These are phyloP conservation scores for Petrolisthes cinctipes DNA, from an alignment of 2,888 invertebrate genomes.

Conservation along the genomic window DNA sequence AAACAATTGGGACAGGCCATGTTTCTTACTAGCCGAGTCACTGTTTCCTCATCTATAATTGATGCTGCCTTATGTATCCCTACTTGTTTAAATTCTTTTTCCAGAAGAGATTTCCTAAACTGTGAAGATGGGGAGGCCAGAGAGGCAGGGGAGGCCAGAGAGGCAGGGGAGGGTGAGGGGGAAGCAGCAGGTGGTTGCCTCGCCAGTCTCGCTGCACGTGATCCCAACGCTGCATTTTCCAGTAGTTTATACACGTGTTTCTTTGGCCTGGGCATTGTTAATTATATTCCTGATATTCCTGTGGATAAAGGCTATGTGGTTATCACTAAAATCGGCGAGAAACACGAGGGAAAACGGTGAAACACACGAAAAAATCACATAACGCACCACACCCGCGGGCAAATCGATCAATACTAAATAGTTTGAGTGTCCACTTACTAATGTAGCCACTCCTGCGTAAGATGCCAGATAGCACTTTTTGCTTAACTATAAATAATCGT, in stretches of 20 bases:
- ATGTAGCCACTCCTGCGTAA: too few relatives aligned
- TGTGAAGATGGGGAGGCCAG: background rate
- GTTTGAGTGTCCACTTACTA: too few relatives aligned
- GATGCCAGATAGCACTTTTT: background rate
- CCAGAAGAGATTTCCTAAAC: background rate
- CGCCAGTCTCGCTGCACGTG: background rate
- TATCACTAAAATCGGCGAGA: too few relatives aligned
- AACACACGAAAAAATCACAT: background rate
- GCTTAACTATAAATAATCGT: too few relatives aligned
- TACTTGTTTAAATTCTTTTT: background rate
- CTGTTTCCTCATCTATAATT: background rate
- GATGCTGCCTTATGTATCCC: background rate
- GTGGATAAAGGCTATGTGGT: too few relatives aligned
- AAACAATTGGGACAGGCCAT: background rate
- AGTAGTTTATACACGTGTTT: background rate
- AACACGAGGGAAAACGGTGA: background rate
- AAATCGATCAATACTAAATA: too few relatives aligned
- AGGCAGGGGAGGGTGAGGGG: background rate
- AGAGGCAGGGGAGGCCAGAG: background rate
- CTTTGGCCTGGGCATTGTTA: background rate
- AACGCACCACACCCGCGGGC: background rate
- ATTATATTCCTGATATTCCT: too few relatives aligned
- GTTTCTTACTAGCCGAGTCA: too few relatives aligned
- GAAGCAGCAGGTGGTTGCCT: background rate
- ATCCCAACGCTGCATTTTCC: background rate